Evolutionary conservation across 2,797 vertebrate species (phyloP), one percentile per base, ranked within the genome.

Genomic region (Phoeniculus purpureus): DNA sequence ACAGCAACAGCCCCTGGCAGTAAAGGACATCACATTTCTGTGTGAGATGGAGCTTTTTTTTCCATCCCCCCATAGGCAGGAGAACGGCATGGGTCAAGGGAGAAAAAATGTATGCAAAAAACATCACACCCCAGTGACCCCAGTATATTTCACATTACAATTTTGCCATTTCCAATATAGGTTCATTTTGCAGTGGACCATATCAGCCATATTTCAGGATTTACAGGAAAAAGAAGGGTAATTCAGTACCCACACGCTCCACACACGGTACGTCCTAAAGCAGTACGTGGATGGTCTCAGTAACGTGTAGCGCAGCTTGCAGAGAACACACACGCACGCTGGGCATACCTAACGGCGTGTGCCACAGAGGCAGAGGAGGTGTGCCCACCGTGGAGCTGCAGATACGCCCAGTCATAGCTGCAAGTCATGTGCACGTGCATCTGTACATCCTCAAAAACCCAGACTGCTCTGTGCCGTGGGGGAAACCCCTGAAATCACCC

Each of bases 81-180:
- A 95, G 97, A 97, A 98, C 95, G 97, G 96, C 97, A 98, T 97
- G 97, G 98, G 98, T 98, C 97, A 98, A 96, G 96, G 95, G 96
- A 98, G 97, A 96, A 98, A 98, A 98, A 97, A 97, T 96, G 92
- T 98, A 98, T 98, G 98, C 97, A 98, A 98, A 97, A 98, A 97
- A 96, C 96, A 98, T 97, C 97, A 98, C 98, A 98, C 97, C 97
- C 97, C 97, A 98, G 96, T 97, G 97, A 97, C 97, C 97, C 95
- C 95, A 70, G 96, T 96, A 97, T 97, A 97, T 98, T 97, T 97
- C 94, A 97, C 97, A 98, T 98, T 98, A 97, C 97, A 97, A 96
- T 98, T 98, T 97, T 97, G 97, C 97, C 97, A 97, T 98, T 98
- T 98, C 95, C 97, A 96, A 97, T 97, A 96, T 94, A 97, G 97